Percentiles rank a stretch among this genome's conserved stretches.
phyloP scores from a whole-genome alignment of 1,140 invertebrate genomes.

The Lepidurus arcticus region DNA sequence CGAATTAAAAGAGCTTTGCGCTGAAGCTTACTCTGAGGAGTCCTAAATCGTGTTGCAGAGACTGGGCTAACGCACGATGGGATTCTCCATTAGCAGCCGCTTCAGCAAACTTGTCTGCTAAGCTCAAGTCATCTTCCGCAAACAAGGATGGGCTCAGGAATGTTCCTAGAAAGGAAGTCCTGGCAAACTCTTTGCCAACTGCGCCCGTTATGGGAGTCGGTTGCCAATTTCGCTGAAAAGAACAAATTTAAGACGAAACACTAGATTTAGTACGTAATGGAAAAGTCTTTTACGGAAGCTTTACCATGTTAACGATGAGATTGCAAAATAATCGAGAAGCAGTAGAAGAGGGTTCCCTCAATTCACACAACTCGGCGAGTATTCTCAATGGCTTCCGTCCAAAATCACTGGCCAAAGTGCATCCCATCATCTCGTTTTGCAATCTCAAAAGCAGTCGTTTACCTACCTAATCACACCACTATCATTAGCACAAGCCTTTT shows the following conservation, averaged over 20 bases:
- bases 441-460: neutral
- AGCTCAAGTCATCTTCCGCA: constrained; percentile 80
- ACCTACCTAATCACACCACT: neutral
- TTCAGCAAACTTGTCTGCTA: constrained; percentile 57
- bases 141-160: constrained; percentile 86
- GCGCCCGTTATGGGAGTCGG: constrained; percentile 60
- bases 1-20: constrained; percentile 30
- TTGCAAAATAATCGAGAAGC: constrained; percentile 28
- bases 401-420: constrained; percentile 17
- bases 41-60: constrained; percentile 65
- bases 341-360: neutral
- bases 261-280: constrained; percentile 37
- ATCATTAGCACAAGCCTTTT: neutral
- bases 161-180: constrained; percentile 76
- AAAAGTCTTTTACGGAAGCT: neutral
- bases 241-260: constrained; percentile 37
- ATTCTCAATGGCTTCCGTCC: constrained; percentile 5
- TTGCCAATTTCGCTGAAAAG: constrained; percentile 60
- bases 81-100: constrained; percentile 48
- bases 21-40: constrained; percentile 52
- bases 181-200: constrained; percentile 72
- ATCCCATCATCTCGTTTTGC: constrained; percentile 15
- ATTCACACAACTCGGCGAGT: constrained; percentile 28
- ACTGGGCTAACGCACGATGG: constrained; percentile 55
- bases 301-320: constrained; percentile 26